These are phyloP conservation scores for Lepidurus apus DNA, from an alignment of 1,140 invertebrate species.

Conservation along the genomic window DNA sequence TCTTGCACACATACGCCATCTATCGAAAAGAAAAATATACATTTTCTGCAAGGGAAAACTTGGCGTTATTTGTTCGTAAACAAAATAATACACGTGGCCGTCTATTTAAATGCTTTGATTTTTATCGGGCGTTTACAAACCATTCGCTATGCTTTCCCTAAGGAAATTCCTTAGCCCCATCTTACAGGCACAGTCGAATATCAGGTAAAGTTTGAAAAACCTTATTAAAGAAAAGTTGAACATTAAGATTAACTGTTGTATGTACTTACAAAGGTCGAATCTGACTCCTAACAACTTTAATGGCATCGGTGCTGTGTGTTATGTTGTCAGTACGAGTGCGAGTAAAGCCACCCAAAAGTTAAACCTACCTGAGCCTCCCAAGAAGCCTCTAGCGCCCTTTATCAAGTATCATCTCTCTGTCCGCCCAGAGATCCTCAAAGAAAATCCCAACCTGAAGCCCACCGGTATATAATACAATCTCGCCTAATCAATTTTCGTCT, in stretches of 20 bases:
- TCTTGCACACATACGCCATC: not conserved
- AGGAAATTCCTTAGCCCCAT: too few species aligned
- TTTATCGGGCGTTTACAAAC: too few species aligned
- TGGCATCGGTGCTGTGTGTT: not conserved
- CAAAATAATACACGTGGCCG: too few species aligned
- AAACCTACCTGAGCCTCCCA: constrained; percentile 16
- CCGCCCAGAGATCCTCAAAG: constrained; percentile 17
- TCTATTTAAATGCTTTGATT: too few species aligned
- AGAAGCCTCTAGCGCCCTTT: constrained; percentile 16
- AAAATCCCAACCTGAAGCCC: constrained; percentile 26
- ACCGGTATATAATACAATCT: not conserved
- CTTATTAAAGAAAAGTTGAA: too few species aligned
- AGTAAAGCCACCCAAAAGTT: not conserved
- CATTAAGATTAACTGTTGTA: too few species aligned
- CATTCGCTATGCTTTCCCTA: too few species aligned
- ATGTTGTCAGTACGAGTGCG: not conserved
- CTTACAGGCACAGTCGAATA: too few species aligned
- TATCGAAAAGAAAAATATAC: not conserved
- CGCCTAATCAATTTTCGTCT: not conserved
- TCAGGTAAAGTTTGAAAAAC: too few species aligned
- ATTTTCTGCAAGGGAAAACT: not conserved
- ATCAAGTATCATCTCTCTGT: constrained; percentile 2
- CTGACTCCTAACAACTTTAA: not conserved
- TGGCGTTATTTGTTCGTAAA: not conserved
- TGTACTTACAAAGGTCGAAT: not conserved